Base-by-base conservation (phyloP, 2,113 vertebrate species). In the Strix aluco region DNA sequence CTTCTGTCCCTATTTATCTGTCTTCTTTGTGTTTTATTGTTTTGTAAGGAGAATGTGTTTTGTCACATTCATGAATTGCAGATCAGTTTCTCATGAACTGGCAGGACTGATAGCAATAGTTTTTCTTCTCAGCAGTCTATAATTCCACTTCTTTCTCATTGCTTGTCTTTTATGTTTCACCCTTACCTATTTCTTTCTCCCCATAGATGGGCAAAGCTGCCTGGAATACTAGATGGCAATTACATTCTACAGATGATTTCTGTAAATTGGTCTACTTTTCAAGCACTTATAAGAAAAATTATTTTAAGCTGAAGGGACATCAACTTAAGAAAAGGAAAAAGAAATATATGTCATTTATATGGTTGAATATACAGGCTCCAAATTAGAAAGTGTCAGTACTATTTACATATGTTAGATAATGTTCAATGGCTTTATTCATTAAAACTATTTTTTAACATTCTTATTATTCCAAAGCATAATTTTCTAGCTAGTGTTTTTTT, bases 31-130 rank as follows among this genome's bases (percentile, higher is more conserved):
- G 66, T 49, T 94, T 73, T 74, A 84, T 92, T 92, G 55, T 95
- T 96, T 96, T 62, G 34, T 86, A 91, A 82, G 47, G 27, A 93
- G 66, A 91, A 85, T 54, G 9, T 78, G 42, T 96, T 96, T 93
- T 96, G 77, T 92, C 85, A 88, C 40, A 54, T 72, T 95, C 89
- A 86, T 92, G 96, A 97, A 95, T 95, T 97, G 88, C 95, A 96
- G 66, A 95, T 93, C 90, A 72, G 88, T 88, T 96, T 94, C 79
- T 96, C 57, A 79, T 86, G 84, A 91, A 69, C 80, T 77, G 80
- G 83, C 66, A 94, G 74, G 71, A 94, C 65, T 88, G 90, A 95
- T 90, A 96, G 90, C 63, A 88, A 32, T 27, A 79, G 40, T 72
- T 95, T 80, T 79, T 94, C 80, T 95, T 92, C 88, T 75, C 92